Base-by-base conservation (phyloP, 2,113 vertebrate genomes). In the Stigmatopora nigra region DNA sequence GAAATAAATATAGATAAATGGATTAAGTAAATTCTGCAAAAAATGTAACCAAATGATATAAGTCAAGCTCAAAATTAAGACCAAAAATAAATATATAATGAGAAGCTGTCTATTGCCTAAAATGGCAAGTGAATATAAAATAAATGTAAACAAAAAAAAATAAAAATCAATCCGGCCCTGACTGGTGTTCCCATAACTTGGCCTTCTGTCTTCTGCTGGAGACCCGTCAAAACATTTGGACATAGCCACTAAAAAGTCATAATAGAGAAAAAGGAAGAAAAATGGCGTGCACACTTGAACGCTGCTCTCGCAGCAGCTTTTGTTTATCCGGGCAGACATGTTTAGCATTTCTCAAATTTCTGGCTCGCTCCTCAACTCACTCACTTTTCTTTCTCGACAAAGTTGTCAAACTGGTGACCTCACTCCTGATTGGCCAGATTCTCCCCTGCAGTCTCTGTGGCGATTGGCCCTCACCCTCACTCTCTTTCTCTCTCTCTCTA, bases 371-470 rank as follows among this genome's bases (percentile, higher is more conserved):
- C 78, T 72, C 68, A 15, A 69, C 70, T 67, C 49, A 41, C 70
- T 83, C 8, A 79, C 75, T 71, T 64, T 77, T 83, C 78, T 79
- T 81, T 83, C 87, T 80, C 79, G 79, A 72, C 81, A 87, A 88
- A 88, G 87, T 84, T 70, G 81, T 88, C 88, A 88, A 87, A 86
- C 85, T 45, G 80, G 74, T 87, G 80, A 88, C 84, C 84, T 84
- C 25, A 60, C 80, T 77, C 62, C 73, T 75, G 83, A 90, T 91
- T 91, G 89, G 90, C 77, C 52, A 58, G 10, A 53, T 78, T 79
- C 64, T 31, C 53, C 53, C 65, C 69, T 72, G 45, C n/a, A 68
- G 77, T 78, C 68, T 77, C 67, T 73, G 1, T 48, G 0, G 57
- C 71, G 70, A 87, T 90, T 89, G 87, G 84, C 82, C 47, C 25